phyloP scores from a whole-genome alignment of 2,888 invertebrate species.

The Melanophora roralis region DNA sequence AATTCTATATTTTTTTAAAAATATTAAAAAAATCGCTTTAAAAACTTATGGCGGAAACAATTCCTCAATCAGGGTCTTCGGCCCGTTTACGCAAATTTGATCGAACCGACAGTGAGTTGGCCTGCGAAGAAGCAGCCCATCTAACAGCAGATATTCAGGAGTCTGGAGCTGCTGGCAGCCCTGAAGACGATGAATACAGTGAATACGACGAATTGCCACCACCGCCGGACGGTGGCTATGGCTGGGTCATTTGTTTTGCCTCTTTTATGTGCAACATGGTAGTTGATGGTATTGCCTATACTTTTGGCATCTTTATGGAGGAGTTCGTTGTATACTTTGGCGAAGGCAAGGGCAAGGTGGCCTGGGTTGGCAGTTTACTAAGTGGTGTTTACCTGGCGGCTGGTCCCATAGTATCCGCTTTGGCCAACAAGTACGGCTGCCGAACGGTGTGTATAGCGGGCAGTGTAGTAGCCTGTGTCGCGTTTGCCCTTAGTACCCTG shows the following conservation, averaged over 20 bases:
- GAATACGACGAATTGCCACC: conserved; percentile 89
- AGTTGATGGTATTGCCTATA: conserved; percentile 99
- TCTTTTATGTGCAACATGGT: conserved; percentile 99
- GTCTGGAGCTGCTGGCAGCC: conserved; percentile 73
- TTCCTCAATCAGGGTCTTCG: conserved; percentile 64
- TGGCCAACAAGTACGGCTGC: conserved; percentile 97
- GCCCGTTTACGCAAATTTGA: conserved; percentile 78
- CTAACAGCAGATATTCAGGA: conserved; percentile 82
- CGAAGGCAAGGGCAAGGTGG: conserved; percentile 90
- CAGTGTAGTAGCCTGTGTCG: conserved; percentile 88
- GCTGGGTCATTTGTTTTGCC: conserved; percentile 96
- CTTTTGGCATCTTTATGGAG: conserved; percentile 94
- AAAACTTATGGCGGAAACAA: conserved; percentile 69
- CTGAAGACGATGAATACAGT: conserved; percentile 80
- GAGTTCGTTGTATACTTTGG: conserved; percentile 89
- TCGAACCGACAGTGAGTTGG: conserved; percentile 90
- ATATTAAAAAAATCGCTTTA: neutral
- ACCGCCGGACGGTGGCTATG: conserved; percentile 93
- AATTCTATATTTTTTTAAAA: conserved; percentile 34
- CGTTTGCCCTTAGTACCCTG: conserved; percentile 92
- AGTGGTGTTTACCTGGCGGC: conserved; percentile 97
- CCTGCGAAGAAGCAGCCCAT: conserved; percentile 89
- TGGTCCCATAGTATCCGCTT: conserved; percentile 96
- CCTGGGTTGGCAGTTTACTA: conserved; percentile 96
- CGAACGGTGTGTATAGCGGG: conserved; percentile 95